Evolutionary conservation across 1,140 invertebrate species (phyloP).

Genomic region (Drosophila arizonae): DNA sequence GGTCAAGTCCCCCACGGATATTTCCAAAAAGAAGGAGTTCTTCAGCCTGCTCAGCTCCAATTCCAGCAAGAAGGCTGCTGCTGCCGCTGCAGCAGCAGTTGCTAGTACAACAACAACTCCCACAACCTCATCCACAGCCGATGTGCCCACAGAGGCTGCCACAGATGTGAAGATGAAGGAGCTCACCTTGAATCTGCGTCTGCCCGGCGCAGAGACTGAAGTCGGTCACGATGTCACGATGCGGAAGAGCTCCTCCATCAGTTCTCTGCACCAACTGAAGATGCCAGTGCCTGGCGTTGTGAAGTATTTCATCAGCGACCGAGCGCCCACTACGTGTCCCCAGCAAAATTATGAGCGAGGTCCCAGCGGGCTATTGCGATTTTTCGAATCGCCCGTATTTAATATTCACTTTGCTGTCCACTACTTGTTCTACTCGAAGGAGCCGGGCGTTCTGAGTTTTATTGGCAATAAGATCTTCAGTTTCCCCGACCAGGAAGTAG

Average conservation of each 20-base stretch:
- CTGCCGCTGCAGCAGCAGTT: constrained; percentile 67
- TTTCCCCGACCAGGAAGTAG: constrained; percentile 95
- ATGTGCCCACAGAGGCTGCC: background rate
- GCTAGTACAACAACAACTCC: constrained; percentile 46
- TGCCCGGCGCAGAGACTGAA: constrained; percentile 57
- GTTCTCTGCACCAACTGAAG: constrained; percentile 75
- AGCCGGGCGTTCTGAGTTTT: constrained; percentile 97
- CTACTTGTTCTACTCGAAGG: constrained; percentile 99
- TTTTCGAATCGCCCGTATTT: constrained; percentile 98
- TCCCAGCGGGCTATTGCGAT: constrained; percentile 88
- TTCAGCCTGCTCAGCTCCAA: constrained; percentile 76
- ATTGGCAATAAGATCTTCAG: constrained; percentile 98
- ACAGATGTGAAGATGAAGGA: constrained; percentile 51
- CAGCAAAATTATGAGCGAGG: constrained; percentile 78
- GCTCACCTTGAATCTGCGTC: constrained; percentile 66
- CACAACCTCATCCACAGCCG: constrained; percentile 51
- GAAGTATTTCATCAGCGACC: constrained; percentile 80
- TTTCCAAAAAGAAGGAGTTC: constrained; percentile 81
- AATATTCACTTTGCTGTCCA: constrained; percentile 99
- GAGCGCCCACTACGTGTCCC: constrained; percentile 37
- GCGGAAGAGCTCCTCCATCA: constrained; percentile 70
- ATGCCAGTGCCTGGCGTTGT: constrained; percentile 80
- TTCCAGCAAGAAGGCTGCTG: constrained; percentile 74
- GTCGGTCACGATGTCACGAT: constrained; percentile 30
- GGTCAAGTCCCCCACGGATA: constrained; percentile 78